Base-by-base conservation (phyloP, 2,797 vertebrate genomes). In the Spheniscus humboldti region DNA sequence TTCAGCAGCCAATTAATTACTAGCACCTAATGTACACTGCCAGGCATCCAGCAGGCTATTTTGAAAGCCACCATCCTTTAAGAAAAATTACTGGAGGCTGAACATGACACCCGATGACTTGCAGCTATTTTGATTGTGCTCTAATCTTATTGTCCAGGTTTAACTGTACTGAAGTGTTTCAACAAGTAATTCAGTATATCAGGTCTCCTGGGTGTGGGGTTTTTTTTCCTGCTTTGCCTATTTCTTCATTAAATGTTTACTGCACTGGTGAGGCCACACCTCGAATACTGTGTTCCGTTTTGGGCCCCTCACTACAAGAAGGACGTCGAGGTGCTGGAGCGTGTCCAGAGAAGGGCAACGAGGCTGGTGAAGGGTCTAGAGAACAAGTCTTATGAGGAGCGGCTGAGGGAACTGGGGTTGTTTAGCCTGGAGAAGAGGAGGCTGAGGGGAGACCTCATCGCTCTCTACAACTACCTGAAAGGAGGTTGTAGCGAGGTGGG, bases 1-100 rank as follows among this genome's bases (percentile, higher is more conserved):
- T 85, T 91, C 89, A 95, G 71, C 96, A 93, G 84, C 77, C 77
- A 95, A 90, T 96, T 96, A 95, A 96, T 96, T 95, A 94, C 27
- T 11, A 3, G 79, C 75, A 69, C 37, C 73, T 93, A 92, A 73
- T 22, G 4, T 2, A 45, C 2, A 13, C 76, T 87, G 76, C 90
- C 93, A 94, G 79, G 72, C 90, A 88, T 31, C 89, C 88, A 76
- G 86, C 76, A 82, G 66, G 87, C 72, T 83, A 22, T 68, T 94
- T 93, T 91, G 75, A 92, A 94, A 95, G 67, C 59, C 68, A 45
- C 52, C 2, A 13, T 78, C 90, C 84, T 77, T 68, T 37, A 57
- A 92, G 86, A 91, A 68, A 86, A 91, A 88, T 76, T 80, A 87
- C 67, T 22, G 22, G 69, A 83, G 73, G 74, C 67, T 79, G 64